Evolutionary conservation across 2,888 invertebrate species (phyloP), one percentile per base, ranked within the genome.

Genomic region (Pteria penguin): DNA sequence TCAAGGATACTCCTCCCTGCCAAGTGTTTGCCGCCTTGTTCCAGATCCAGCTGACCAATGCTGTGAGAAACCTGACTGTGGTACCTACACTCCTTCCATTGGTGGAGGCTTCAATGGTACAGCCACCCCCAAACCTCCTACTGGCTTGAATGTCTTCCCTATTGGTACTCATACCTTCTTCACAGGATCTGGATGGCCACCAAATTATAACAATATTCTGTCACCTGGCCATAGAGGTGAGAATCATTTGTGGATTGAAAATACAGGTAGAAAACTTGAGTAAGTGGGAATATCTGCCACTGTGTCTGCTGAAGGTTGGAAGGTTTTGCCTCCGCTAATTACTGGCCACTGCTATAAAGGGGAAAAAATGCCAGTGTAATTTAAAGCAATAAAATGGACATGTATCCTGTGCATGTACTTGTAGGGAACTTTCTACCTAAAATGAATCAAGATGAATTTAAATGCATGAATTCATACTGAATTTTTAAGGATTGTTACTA

Each of bases 61-160:
- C 74, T 88, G 87, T 75, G 82, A 83, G 81, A 80, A 79, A 66
- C 86, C 86, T 26, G 66, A 75, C 32, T 88, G 87, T 72, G 82
- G 72, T 11, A 79, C 81, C 1, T 68, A 84, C 22, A 70, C 68
- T 5, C 87, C 84, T 8, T 54, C 80, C 62, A 63, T 77, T 33
- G 81, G 78, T 11, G 81, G 62, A 18, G 74, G 74, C 26, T 80
- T 77, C 22, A 72, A 76, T 45, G 75, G 81, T 22, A 71, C 81
- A 5, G 70, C 65, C 24, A 81, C 82, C 2, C 81, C 78, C 24
- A 80, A 84, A 32, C 82, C 85, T 54, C 85, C 86, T 5, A 77
- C 66, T 5, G 80, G 82, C 8, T 81, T 84, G 3, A 76, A 82
- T 27, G 81, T 85, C 18, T 65, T 88, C 4, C 87, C 87, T 2